Conservation (phyloP, 1,140 invertebrate species). For the Megathymus violae region DNA sequence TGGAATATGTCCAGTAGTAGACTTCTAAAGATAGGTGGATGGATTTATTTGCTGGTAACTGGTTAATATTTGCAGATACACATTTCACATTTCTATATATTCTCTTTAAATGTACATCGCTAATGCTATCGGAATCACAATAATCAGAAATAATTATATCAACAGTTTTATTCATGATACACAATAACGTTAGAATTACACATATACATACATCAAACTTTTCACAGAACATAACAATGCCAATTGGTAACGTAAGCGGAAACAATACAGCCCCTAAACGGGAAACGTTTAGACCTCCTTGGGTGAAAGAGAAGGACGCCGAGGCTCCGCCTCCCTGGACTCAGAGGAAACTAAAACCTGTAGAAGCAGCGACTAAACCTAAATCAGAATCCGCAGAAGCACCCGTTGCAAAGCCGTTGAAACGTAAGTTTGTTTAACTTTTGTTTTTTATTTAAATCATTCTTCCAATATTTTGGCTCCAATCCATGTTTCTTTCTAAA, state of each 20-base stretch:
- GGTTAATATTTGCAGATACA: too few relatives aligned
- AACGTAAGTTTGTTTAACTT: slow-evolving; percentile 57
- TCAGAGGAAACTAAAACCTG: slow-evolving; percentile 80
- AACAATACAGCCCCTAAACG: slow-evolving; percentile 56
- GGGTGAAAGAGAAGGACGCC: slow-evolving; percentile 89
- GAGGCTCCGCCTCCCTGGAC: slow-evolving; percentile 86
- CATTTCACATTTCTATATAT: too few relatives aligned
- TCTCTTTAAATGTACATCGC: too few relatives aligned
- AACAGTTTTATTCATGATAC: too few relatives aligned
- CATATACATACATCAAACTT: slow-evolving; percentile 26
- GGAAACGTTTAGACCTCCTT: slow-evolving; percentile 90
- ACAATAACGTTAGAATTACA: neutral
- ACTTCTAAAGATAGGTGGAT: too few relatives aligned
- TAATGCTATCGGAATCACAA: too few relatives aligned
- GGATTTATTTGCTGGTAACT: too few relatives aligned
- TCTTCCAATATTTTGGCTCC: neutral
- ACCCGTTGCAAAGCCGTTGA: slow-evolving; percentile 66
- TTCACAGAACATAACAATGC: slow-evolving; percentile 63
- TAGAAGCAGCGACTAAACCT: slow-evolving; percentile 56
- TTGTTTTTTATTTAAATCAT: slow-evolving; percentile 4
- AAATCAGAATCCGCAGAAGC: slow-evolving; percentile 62
- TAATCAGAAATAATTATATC: too few relatives aligned
- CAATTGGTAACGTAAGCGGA: slow-evolving; percentile 73
- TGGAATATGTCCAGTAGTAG: too few relatives aligned
- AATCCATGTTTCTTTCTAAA: neutral